Evolutionary conservation across 2,888 invertebrate species (phyloP).

Genomic region (Yponomeuta malinellus): DNA sequence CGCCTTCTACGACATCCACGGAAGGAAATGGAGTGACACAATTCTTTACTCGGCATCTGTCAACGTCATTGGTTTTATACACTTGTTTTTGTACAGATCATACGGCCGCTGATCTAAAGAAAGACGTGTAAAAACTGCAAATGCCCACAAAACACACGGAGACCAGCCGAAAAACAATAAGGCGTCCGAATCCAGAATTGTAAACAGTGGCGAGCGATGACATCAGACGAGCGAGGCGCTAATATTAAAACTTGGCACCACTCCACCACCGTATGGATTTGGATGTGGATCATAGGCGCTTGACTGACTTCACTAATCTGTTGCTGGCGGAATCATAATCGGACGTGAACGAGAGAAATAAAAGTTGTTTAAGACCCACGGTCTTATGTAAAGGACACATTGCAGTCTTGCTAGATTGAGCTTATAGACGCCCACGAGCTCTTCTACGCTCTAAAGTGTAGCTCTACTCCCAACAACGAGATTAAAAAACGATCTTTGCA

Average conservation of each 20-base stretch:
- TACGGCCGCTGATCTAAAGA: neutral
- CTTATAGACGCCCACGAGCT: too few relatives aligned
- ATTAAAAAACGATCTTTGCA: too few relatives aligned
- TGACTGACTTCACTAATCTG: neutral
- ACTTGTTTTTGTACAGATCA: too few relatives aligned
- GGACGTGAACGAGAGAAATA: neutral
- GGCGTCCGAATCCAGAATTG: constrained; percentile 23
- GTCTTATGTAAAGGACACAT: too few relatives aligned
- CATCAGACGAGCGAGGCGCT: constrained; percentile 54
- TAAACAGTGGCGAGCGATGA: constrained; percentile 57
- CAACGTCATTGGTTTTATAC: too few relatives aligned
- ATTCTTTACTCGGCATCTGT: too few relatives aligned
- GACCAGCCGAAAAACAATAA: constrained; percentile 7
- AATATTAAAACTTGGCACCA: constrained; percentile 66
- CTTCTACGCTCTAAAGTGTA: too few relatives aligned
- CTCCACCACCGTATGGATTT: constrained; percentile 34
- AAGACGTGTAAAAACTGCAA: neutral
- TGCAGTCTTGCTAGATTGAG: too few relatives aligned
- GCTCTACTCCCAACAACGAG: too few relatives aligned
- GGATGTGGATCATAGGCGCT: constrained; percentile 10
- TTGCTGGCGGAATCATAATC: neutral
- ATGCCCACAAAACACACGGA: neutral
- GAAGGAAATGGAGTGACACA: too few relatives aligned
- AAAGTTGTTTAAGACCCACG: neutral
- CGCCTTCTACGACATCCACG: too few relatives aligned